Conservation (phyloP, 2,888 invertebrate genomes). For the Leptopilina drosophilae region DNA sequence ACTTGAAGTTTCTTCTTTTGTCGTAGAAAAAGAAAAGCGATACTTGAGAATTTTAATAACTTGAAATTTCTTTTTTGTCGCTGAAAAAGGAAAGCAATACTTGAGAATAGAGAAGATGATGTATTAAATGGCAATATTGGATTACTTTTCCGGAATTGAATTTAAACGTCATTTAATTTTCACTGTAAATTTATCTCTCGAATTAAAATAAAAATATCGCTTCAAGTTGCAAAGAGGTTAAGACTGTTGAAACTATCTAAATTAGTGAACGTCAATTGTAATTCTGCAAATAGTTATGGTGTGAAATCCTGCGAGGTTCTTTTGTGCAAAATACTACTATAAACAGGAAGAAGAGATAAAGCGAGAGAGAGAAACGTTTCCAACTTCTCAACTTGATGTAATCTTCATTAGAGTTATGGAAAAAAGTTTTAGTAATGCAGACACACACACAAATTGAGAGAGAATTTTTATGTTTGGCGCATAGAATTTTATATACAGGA, state of each 20-base stretch:
- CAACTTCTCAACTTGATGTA: conserved; percentile 1
- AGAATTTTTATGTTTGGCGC: neutral
- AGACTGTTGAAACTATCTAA: neutral
- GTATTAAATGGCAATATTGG: too few species aligned
- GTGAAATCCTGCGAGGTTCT: conserved; percentile 28
- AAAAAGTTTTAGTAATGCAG: neutral
- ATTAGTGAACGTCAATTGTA: conserved; percentile 15
- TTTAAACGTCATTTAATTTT: neutral
- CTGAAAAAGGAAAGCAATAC: too few species aligned
- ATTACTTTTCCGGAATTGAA: neutral
- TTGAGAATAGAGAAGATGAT: too few species aligned
- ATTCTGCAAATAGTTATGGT: conserved; percentile 15
- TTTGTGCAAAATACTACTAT: neutral
- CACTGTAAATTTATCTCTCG: neutral
- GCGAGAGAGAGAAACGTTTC: neutral
- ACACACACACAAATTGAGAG: too few species aligned
- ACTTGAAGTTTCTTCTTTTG: too few species aligned
- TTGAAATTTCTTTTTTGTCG: too few species aligned
- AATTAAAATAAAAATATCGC: neutral
- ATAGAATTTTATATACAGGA: neutral
- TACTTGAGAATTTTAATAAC: too few species aligned
- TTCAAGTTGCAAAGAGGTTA: neutral
- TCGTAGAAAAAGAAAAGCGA: too few species aligned
- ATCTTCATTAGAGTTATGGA: conserved; percentile 1
- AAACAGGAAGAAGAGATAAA: neutral